A percentile compares a stretch with the other conserved stretches of the same genome.
Evolutionary conservation across 2,888 invertebrate genomes (phyloP).

Genomic region (Hypercompe scribonia): DNA sequence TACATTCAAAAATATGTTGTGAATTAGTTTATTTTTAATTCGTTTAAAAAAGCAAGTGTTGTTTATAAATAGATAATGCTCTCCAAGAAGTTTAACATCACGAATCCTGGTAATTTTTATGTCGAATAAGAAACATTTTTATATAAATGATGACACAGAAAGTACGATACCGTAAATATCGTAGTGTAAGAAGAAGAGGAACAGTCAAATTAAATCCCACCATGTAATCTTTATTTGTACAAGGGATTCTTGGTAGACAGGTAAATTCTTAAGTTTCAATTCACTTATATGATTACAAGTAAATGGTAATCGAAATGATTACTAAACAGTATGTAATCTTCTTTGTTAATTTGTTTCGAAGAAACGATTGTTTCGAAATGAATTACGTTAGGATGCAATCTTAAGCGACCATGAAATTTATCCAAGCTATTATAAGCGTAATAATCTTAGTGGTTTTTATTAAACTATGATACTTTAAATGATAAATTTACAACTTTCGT

Average conservation of each 20-base stretch:
- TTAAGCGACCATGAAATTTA: not conserved
- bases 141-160: not conserved
- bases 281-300: constrained; percentile 7
- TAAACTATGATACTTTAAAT: not conserved
- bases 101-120: not conserved
- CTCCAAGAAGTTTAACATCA: no score
- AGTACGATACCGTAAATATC: not conserved
- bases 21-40: no score
- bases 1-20: no score
- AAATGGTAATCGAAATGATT: constrained; percentile 12
- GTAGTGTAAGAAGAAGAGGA: not conserved
- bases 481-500: no score
- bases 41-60: no score
- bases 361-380: constrained; percentile 24
- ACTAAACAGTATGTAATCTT: constrained; percentile 18
- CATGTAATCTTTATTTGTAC: not conserved
- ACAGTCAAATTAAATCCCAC: constrained; percentile 7
- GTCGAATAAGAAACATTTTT: not conserved
- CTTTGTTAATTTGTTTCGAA: constrained; percentile 17
- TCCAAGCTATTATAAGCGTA: not conserved
- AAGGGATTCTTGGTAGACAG: not conserved
- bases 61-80: no score
- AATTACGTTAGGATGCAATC: not conserved
- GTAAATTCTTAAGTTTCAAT: constrained; percentile 9
- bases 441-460: not conserved